Evolutionary conservation across 2,888 invertebrate genomes (phyloP), one percentile per base, ranked within the genome.

Genomic region (Thysanoteuthis rhombus): DNA sequence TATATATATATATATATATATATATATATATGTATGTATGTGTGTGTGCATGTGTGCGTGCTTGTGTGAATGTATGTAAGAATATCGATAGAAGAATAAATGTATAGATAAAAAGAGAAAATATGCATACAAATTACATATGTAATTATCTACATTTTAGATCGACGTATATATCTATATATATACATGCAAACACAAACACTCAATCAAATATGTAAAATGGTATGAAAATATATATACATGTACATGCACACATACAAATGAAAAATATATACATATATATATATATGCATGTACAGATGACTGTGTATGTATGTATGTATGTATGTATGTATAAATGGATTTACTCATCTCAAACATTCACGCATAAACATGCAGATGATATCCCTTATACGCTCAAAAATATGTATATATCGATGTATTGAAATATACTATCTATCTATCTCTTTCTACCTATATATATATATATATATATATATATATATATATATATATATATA

Each of bases 391-490:
- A 10, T 89, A 10, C 19, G n/a, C n/a, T n/a, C n/a, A n/a, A n/a
- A n/a, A n/a, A n/a, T n/a, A n/a, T n/a, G n/a, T n/a, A n/a, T n/a
- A n/a, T n/a, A n/a, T n/a, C n/a, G n/a, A n/a, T n/a, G n/a, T n/a
- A n/a, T n/a, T n/a, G n/a, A n/a, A n/a, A n/a, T n/a, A n/a, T n/a
- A n/a, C n/a, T n/a, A n/a, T n/a, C n/a, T n/a, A n/a, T n/a, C n/a
- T n/a, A n/a, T n/a, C n/a, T n/a, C n/a, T n/a, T n/a, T n/a, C n/a
- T n/a, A n/a, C n/a, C 32, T 1, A 89, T 16, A 89, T 89, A 89
- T 89, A 89, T 89, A 89, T 89, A 89, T 89, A 89, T 89, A 89
- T 89, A 89, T 89, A 89, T 89, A 89, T 89, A 89, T 89, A 89
- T 89, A 89, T 89, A 89, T n/a, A 89, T 36, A 89, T 36, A n/a